Evolutionary conservation across 2,113 vertebrate species (phyloP).

Genomic region (Isichthys henryi): DNA sequence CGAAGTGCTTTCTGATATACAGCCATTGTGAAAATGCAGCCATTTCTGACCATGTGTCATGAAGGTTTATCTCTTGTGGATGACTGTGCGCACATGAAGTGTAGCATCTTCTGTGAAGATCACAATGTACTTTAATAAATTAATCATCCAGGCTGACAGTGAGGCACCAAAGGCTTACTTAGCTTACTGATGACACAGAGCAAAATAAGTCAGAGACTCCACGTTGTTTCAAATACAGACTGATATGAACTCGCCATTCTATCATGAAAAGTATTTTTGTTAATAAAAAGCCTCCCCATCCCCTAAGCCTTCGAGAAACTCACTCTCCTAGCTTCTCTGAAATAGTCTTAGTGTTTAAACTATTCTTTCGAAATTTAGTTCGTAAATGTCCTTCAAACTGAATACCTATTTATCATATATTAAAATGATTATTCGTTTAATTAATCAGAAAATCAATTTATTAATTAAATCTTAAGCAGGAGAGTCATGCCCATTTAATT

Average conservation of each 20-base stretch:
- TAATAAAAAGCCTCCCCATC: neutral
- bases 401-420: neutral
- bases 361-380: neutral
- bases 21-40: neutral
- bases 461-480: neutral
- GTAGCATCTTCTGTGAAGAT: neutral
- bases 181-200: neutral
- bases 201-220: neutral
- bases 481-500: neutral
- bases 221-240: neutral
- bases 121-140: constrained; percentile 5
- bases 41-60: neutral
- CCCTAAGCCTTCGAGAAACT: neutral
- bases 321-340: neutral
- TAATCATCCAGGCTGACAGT: neutral
- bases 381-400: neutral
- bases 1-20: neutral
- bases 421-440: neutral
- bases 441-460: neutral
- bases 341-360: neutral
- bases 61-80: neutral
- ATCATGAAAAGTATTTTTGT: neutral
- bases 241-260: neutral
- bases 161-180: neutral
- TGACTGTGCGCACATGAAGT: neutral